Percentiles rank a stretch among this genome's conserved stretches.
Conservation (phyloP, 1,140 invertebrate genomes). For the Drosophila nigrodunni region DNA sequence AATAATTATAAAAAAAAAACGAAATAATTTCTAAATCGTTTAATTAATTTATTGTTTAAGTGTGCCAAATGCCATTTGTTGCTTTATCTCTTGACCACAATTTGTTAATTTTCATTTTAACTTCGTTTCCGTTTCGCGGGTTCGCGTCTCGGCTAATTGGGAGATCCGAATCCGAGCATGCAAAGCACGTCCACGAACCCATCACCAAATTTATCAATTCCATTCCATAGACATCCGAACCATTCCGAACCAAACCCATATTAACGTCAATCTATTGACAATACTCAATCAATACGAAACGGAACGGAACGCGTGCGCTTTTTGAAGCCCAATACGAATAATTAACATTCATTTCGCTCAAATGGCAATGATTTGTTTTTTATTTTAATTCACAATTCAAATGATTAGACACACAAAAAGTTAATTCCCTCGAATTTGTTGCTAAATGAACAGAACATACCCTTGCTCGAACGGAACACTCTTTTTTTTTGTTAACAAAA, state of each 20-base stretch:
- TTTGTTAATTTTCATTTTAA: no score
- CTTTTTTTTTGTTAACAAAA: no score
- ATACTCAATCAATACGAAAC: not conserved
- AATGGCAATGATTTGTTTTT: constrained; percentile 75
- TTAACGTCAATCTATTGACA: no score
- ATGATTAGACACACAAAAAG: constrained; percentile 22
- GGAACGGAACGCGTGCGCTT: constrained; percentile 7
- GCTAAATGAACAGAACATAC: not conserved
- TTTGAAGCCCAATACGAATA: constrained; percentile 53
- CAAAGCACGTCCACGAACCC: constrained; percentile 44
- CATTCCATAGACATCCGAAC: no score
- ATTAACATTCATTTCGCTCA: constrained; percentile 69
- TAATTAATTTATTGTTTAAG: constrained; percentile 33
- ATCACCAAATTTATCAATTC: no score
- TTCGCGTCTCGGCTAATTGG: constrained; percentile 35
- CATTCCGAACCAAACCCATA: not conserved
- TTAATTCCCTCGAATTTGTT: not conserved
- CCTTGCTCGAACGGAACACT: not conserved
- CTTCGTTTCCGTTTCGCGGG: constrained; percentile 5
- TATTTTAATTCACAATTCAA: constrained; percentile 67
- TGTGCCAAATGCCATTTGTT: constrained; percentile 6
- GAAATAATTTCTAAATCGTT: constrained; percentile 25
- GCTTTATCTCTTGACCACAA: not conserved
- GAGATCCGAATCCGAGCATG: constrained; percentile 19
- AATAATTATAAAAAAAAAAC: constrained; percentile 30